These are phyloP conservation scores for Seira musarum DNA, from an alignment of 2,888 invertebrate species.

Conservation along the genomic window DNA sequence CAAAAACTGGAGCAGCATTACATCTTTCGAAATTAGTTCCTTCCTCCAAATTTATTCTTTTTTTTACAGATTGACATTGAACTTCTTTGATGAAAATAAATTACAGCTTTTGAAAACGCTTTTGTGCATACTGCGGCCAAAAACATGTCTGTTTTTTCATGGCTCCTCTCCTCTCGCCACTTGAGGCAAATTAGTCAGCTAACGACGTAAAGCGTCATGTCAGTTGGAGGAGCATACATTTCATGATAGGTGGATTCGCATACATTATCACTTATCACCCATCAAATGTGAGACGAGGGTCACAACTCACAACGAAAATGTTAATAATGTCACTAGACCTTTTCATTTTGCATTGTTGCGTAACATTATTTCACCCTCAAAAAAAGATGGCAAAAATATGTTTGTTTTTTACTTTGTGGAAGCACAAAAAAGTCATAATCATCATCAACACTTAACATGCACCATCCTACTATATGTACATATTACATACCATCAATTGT, in stretches of 20 bases:
- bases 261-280: not conserved
- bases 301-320: conserved; percentile 7
- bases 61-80: not conserved
- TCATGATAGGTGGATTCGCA: not conserved
- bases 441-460: too few relatives aligned
- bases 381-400: not conserved
- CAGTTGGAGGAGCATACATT: not conserved
- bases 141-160: conserved; percentile 2
- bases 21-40: not conserved
- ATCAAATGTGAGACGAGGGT: conserved; percentile 5
- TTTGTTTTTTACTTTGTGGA: not conserved
- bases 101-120: not conserved
- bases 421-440: too few relatives aligned
- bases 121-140: not conserved
- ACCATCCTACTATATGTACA: not conserved
- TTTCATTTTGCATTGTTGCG: conserved; percentile 12
- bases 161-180: not conserved
- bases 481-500: not conserved
- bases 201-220: not conserved
- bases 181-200: not conserved
- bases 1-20: not conserved
- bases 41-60: not conserved
- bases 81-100: not conserved
- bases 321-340: conserved; percentile 12
- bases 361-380: not conserved